Evolutionary conservation across 2,113 vertebrate species (phyloP).

Genomic region (Corythoichthys haematopterus): DNA sequence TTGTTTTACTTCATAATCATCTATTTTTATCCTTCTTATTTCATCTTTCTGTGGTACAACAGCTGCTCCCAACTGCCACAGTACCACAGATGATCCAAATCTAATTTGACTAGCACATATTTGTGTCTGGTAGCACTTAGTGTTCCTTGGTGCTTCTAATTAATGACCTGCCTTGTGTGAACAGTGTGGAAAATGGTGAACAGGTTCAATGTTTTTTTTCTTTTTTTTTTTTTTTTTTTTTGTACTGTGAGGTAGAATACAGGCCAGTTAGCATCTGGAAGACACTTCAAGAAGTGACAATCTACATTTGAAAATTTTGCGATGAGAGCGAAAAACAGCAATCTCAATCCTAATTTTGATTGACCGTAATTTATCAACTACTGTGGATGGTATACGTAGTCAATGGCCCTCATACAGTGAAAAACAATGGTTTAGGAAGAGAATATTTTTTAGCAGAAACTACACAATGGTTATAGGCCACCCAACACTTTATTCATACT

Average conservation of each 20-base stretch:
- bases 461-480: not conserved
- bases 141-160: slow-evolving; percentile 16
- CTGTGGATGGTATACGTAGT: not conserved
- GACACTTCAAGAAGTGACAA: not conserved
- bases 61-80: slow-evolving; percentile 5
- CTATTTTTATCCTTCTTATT: slow-evolving; percentile 1
- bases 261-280: slow-evolving; percentile 17
- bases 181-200: slow-evolving; percentile 16
- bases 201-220: slow-evolving; percentile 8
- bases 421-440: not conserved
- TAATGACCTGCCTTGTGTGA: slow-evolving; percentile 17
- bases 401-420: not conserved
- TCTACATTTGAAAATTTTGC: slow-evolving; percentile 15
- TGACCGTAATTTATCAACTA: not conserved
- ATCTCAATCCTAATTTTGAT: not conserved
- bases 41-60: not conserved
- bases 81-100: not conserved
- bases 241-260: slow-evolving; percentile 20
- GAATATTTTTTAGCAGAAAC: not conserved
- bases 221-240: not conserved
- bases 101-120: not conserved
- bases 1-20: not conserved
- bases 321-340: not conserved
- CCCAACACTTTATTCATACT: not conserved
- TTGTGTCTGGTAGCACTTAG: not conserved